Evolutionary conservation across 2,888 invertebrate species (phyloP).

Genomic region (Stenurella melanura): DNA sequence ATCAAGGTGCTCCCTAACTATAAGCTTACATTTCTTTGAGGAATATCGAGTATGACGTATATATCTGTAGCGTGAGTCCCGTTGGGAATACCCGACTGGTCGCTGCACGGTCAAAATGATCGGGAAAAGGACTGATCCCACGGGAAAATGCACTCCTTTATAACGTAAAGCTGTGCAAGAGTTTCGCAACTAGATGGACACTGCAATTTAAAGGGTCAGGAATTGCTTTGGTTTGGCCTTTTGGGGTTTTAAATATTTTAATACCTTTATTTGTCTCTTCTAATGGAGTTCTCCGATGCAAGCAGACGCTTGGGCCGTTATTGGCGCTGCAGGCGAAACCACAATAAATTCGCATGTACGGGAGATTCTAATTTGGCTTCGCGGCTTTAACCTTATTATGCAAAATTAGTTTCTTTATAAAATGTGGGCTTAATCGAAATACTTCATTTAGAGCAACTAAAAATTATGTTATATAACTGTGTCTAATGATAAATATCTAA

Average conservation of each 20-base stretch:
- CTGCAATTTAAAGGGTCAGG: slow-evolving; percentile 41
- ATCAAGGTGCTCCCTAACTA: slow-evolving; percentile 25
- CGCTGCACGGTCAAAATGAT: slow-evolving; percentile 56
- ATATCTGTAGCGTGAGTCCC: slow-evolving; percentile 53
- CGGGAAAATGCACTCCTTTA: slow-evolving; percentile 43
- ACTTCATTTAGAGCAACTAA: too few species aligned
- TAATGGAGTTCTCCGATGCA: slow-evolving; percentile 31
- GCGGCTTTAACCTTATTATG: too few species aligned
- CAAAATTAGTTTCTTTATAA: too few species aligned
- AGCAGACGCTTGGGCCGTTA: slow-evolving; percentile 9
- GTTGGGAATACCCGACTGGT: slow-evolving; percentile 51
- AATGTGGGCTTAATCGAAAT: too few species aligned
- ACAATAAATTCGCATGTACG: neutral
- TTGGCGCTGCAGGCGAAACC: neutral
- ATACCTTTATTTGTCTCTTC: slow-evolving; percentile 35
- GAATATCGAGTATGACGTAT: slow-evolving; percentile 52
- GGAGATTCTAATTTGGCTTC: neutral
- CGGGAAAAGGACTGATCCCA: slow-evolving; percentile 54
- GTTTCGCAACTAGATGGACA: slow-evolving; percentile 21
- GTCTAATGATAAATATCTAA: too few species aligned
- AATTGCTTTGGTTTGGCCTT: slow-evolving; percentile 33
- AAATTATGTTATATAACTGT: too few species aligned
- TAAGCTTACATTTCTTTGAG: slow-evolving; percentile 34
- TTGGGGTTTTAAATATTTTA: slow-evolving; percentile 42
- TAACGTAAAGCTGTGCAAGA: slow-evolving; percentile 25